Evolutionary conservation across 1,140 invertebrate genomes (phyloP).

Genomic region (Uloborus diversus): DNA sequence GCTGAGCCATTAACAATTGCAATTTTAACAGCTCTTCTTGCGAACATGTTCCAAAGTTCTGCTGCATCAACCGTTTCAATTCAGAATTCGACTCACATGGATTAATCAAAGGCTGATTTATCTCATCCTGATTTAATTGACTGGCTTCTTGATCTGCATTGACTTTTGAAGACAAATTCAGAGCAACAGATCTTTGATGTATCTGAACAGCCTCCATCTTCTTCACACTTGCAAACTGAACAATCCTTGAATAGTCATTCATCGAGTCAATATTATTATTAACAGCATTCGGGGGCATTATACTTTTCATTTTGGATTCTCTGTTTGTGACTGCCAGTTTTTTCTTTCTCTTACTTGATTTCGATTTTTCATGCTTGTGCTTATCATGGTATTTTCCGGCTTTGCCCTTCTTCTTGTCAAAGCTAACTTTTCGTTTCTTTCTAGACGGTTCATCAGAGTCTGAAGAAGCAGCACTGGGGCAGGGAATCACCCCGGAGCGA

Average conservation of each 20-base stretch:
- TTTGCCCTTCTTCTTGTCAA: constrained; percentile 28
- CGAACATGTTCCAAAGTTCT: constrained; percentile 33
- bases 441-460: constrained; percentile 12
- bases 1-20: constrained; percentile 35
- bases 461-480: neutral
- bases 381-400: constrained; percentile 28
- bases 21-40: constrained; percentile 46
- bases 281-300: neutral
- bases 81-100: constrained; percentile 1
- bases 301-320: constrained; percentile 7
- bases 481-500: neutral
- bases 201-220: constrained; percentile 53
- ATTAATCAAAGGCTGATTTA: neutral
- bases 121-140: neutral
- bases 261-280: neutral
- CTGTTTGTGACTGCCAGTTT: constrained; percentile 15
- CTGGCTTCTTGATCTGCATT: neutral
- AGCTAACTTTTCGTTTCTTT: constrained; percentile 48
- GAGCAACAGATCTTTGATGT: constrained; percentile 34
- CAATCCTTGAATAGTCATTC: constrained; percentile 39
- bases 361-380: constrained; percentile 41
- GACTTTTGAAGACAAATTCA: constrained; percentile 3
- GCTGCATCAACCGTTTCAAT: constrained; percentile 18
- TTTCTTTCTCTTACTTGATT: constrained; percentile 46
- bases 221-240: constrained; percentile 42